Percentiles rank a stretch among this genome's conserved stretches.
phyloP scores from a whole-genome alignment of 2,797 vertebrate genomes.

The Epinephelus coioides region DNA sequence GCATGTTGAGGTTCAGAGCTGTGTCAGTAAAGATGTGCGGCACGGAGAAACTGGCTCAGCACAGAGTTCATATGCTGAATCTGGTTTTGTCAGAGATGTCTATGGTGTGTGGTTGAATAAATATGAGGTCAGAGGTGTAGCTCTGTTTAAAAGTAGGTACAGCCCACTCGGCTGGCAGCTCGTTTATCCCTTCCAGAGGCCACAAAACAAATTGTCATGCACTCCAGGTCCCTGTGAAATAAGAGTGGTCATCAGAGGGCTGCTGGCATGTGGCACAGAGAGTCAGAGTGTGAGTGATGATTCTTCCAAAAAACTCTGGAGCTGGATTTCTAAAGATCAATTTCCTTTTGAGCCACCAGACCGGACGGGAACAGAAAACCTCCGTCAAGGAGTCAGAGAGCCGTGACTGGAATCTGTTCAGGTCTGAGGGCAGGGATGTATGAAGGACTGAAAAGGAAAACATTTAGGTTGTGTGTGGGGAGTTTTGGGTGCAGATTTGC shows the following conservation, averaged over 20 bases:
- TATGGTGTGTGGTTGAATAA: conserved; percentile 11
- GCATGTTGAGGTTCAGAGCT: neutral
- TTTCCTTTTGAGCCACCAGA: conserved; percentile 43
- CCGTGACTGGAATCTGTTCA: conserved; percentile 34
- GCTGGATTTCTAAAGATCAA: conserved; percentile 52
- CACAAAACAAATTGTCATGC: conserved; percentile 34
- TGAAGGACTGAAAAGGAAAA: neutral
- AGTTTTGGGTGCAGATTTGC: neutral
- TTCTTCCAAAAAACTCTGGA: conserved; percentile 35
- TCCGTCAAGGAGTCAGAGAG: conserved; percentile 8
- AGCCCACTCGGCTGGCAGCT: neutral
- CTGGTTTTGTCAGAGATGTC: conserved; percentile 27
- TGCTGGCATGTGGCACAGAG: conserved; percentile 15
- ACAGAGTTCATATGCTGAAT: conserved; percentile 25
- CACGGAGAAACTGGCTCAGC: neutral
- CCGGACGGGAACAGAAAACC: neutral
- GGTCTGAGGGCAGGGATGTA: neutral
- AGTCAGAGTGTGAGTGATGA: conserved; percentile 39
- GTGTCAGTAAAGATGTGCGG: conserved; percentile 5
- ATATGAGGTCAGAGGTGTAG: conserved; percentile 14
- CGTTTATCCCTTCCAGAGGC: neutral
- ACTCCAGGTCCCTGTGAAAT: conserved; percentile 30
- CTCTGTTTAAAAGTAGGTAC: neutral
- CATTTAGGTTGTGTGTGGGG: too few species aligned
- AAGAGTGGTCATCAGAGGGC: conserved; percentile 44